Percentiles rank a stretch among this genome's conserved stretches.
phyloP scores from a whole-genome alignment of 2,888 invertebrate species.

The Acanthosepion lycidas region DNA sequence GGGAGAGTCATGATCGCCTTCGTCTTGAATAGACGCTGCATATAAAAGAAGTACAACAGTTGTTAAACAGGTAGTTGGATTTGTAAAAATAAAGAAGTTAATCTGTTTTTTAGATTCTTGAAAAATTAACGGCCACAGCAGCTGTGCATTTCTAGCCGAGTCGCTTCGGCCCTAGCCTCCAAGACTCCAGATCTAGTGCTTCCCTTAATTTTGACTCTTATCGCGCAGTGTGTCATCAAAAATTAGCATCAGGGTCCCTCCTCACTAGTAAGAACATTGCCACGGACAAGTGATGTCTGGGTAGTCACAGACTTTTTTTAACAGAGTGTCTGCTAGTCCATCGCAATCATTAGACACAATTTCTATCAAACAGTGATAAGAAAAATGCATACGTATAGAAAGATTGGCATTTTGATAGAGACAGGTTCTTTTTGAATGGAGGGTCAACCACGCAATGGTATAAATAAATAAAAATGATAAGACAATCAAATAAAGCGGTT shows the following conservation, averaged over 20 bases:
- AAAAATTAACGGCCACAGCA: not conserved
- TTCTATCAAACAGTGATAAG: not conserved
- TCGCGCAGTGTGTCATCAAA: not conserved
- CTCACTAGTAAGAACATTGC: not conserved
- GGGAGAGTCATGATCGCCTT: too few species aligned
- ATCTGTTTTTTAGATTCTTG: too few species aligned
- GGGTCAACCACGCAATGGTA: not conserved
- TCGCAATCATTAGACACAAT: not conserved
- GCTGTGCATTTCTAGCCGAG: not conserved
- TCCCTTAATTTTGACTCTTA: not conserved
- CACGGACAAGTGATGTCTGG: not conserved
- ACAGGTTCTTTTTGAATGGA: not conserved
- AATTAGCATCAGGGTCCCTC: not conserved
- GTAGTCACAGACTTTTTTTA: not conserved
- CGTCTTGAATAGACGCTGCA: too few species aligned
- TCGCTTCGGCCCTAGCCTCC: not conserved
- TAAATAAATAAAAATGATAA: slow-evolving; percentile 2
- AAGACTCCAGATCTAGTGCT: not conserved
- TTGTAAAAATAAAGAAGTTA: not conserved
- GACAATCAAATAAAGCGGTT: not conserved
- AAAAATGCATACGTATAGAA: not conserved
- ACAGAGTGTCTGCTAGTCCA: not conserved
- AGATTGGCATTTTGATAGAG: not conserved
- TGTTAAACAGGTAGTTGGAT: not conserved
- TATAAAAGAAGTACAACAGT: not conserved